These are phyloP conservation scores for Hymenochirus boettgeri DNA, from an alignment of 2,113 vertebrate genomes.

Conservation along the genomic window DNA sequence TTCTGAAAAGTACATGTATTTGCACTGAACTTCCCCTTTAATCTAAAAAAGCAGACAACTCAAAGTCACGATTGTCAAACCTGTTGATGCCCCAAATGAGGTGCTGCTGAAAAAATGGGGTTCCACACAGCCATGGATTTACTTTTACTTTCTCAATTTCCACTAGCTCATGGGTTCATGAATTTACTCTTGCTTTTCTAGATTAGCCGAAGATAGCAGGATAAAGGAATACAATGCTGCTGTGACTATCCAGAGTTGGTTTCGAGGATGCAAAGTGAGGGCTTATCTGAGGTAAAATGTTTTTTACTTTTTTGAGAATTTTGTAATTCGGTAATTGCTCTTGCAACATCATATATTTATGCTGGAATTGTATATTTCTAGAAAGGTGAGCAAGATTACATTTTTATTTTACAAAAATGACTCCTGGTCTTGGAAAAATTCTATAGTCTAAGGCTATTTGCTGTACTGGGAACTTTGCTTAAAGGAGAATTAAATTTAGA, in stretches of 20 bases:
- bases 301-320: constrained; percentile 6
- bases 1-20: too few species aligned
- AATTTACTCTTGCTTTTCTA: constrained; percentile 49
- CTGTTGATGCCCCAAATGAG: too few species aligned
- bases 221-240: constrained; percentile 64
- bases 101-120: too few species aligned
- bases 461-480: too few species aligned
- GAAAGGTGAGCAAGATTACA: constrained; percentile 1
- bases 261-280: constrained; percentile 72
- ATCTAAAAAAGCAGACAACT: too few species aligned
- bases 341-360: background rate
- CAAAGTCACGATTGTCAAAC: too few species aligned
- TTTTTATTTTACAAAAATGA: background rate
- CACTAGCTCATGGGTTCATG: too few species aligned
- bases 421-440: background rate
- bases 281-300: constrained; percentile 73
- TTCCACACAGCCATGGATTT: too few species aligned
- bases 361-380: background rate
- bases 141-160: too few species aligned
- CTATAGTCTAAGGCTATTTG: too few species aligned
- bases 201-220: constrained; percentile 65
- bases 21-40: too few species aligned
- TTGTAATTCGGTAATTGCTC: background rate
- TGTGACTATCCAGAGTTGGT: constrained; percentile 81
- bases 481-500: too few species aligned